Base-by-base conservation (phyloP, 2,888 invertebrate genomes). In the Caenorhabditis auriculariae region DNA sequence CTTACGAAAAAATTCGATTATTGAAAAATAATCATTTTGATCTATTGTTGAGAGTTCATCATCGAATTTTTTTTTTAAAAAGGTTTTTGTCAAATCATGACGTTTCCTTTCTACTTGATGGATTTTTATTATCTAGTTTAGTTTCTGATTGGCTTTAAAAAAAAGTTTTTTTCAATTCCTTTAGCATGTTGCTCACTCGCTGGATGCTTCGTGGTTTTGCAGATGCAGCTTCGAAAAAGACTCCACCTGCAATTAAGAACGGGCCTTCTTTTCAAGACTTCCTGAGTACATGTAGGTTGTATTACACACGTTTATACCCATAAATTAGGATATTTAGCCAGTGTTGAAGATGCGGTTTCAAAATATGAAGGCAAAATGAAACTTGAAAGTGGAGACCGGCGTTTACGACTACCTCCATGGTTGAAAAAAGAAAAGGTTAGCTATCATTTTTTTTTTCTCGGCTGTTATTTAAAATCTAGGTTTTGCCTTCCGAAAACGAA, bases 331-430 rank as follows among this genome's bases (percentile, higher is more conserved):
- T 47, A 44, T 56, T 38, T 21, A 70, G 70, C 47, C 9, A 60
- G 58, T 17, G 53, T 60, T 7, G 60, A 57, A 0, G 74, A 74
- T 51, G 74, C 71, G 4, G 66, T 70, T 17, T 47, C 56, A 32
- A 69, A 66, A 35, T 68, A 66, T 45, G 69, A 68, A 50, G 66
- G 61, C 27, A 67, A 71, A 45, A 42, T 71, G 49, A 69, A 72
- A 51, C 59, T 76, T 32, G 67, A 65, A 43, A 74, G 74, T 54
- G 79, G 64, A 9, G 73, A 72, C 37, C 54, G 54, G 37, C 64
- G 80, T 19, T 56, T 80, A 28, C 63, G 80, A 28, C 54, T 80
- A 42, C 80, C 80, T 2, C 72, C 75, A 7, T 80, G 80, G 80
- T 61, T 80, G 42, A 80, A 80, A 58, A 69, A 74, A 49, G 79